These are phyloP conservation scores for Palythoa heliodiscus DNA, from an alignment of 92 coral and sea anemone species.

Conservation along the genomic window DNA sequence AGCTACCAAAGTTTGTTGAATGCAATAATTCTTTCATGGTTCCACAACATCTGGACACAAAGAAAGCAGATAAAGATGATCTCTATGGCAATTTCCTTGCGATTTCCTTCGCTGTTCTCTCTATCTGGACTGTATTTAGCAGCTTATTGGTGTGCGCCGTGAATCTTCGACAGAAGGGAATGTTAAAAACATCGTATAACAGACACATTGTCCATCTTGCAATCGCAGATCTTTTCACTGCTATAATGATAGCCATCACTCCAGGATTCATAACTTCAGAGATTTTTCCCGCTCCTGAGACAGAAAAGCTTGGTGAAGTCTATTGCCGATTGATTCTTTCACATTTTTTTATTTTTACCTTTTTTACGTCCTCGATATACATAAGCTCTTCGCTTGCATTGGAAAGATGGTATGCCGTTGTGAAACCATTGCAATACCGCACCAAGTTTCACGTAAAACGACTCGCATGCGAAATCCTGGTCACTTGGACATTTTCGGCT, in stretches of 20 bases:
- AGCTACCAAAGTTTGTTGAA: neutral
- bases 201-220: conserved; percentile 62
- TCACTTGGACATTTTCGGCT: conserved; percentile 49
- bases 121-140: conserved; percentile 43
- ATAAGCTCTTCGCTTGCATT: conserved; percentile 59
- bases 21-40: neutral
- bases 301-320: conserved; percentile 39
- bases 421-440: conserved; percentile 58
- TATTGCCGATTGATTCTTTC: conserved; percentile 62
- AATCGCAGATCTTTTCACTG: conserved; percentile 55
- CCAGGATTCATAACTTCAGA: conserved; percentile 63
- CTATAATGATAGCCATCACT: conserved; percentile 50
- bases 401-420: conserved; percentile 73
- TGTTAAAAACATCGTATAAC: conserved; percentile 60
- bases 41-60: neutral
- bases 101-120: conserved; percentile 41
- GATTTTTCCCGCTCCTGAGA: conserved; percentile 41
- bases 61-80: neutral
- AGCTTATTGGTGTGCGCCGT: conserved; percentile 62
- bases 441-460: conserved; percentile 56
- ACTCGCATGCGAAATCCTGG: conserved; percentile 42
- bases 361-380: conserved; percentile 56
- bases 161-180: conserved; percentile 49
- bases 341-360: conserved; percentile 56
- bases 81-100: conserved; percentile 29